Conservation (phyloP, 37 sponge, comb jelly and placozoan genomes). For the Lycopodina hypogea region DNA sequence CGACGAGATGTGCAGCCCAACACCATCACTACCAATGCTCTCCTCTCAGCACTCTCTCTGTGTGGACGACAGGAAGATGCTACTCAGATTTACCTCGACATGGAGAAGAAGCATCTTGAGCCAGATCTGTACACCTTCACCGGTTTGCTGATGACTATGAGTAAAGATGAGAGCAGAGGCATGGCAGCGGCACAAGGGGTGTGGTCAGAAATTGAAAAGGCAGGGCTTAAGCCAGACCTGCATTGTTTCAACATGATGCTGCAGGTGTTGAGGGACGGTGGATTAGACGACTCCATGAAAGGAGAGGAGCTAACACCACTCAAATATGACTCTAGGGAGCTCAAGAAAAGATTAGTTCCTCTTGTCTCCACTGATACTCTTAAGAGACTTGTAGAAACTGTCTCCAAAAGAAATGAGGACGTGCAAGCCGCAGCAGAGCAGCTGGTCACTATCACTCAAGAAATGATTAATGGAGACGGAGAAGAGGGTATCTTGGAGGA, state of each 20-base stretch:
- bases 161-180: conserved; percentile 34
- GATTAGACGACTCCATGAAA: conserved; percentile 9
- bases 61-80: conserved; percentile 41
- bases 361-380: neutral
- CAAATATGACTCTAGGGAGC: neutral
- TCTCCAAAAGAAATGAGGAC: neutral
- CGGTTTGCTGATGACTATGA: conserved; percentile 33
- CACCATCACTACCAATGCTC: conserved; percentile 50
- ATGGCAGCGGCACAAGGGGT: conserved; percentile 24
- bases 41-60: conserved; percentile 44
- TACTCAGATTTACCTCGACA: conserved; percentile 34
- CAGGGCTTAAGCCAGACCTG: conserved; percentile 26
- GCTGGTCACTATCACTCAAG: neutral
- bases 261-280: conserved; percentile 48
- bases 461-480: neutral
- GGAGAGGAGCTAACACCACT: neutral
- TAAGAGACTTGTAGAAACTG: too few species aligned
- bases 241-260: conserved; percentile 46
- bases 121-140: conserved; percentile 58
- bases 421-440: neutral
- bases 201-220: conserved; percentile 46
- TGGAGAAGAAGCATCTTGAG: conserved; percentile 6
- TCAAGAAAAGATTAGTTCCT: neutral
- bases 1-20: conserved; percentile 48
- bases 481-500: neutral